Evolutionary conservation across 2,888 invertebrate species (phyloP), one percentile per base, ranked within the genome.

Genomic region (Perdita meconis): DNA sequence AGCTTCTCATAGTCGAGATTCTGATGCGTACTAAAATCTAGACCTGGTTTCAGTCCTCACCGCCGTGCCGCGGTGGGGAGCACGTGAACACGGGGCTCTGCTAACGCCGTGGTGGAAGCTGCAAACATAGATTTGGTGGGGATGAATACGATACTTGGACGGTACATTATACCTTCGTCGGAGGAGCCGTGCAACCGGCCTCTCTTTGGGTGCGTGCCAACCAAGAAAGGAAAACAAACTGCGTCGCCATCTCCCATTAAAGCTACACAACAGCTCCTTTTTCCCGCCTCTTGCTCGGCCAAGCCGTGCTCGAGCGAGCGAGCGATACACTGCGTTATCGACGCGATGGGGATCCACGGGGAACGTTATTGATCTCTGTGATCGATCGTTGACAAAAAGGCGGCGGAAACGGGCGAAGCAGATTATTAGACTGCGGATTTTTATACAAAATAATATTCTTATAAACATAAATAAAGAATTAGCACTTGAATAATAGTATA

Each of bases 21-120:
- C 86, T 82, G 86, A 85, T 88, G 89, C 88, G 88, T 89, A 89
- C 89, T 89, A 83, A 89, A 88, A 89, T 86, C 82, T 87, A 89
- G 89, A 88, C 87, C 86, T 80, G 86, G 87, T 89, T 87, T 84
- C 84, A 89, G 88, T 82, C 84, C 79, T 76, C 81, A 72, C 80
- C 72, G 68, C 44, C n/a, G 66, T 72, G 66, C 55, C 30, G 40
- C 77, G 63, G 61, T n/a, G 60, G 61, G 65, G 61, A 67, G 34
- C 53, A 61, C 47, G 68, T 51, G 24, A 24, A 71, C n/a, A 66
- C 59, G 55, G 55, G 42, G n/a, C n/a, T n/a, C 72, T 63, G 67
- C 72, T 64, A 70, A 65, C 59, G 77, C 81, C 69, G 70, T 56
- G 76, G 69, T 80, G 64, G 78, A 81, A 81, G 69, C 77, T 81